Evolutionary conservation across 2,888 invertebrate species (phyloP).

Genomic region (Sarcophaga rosellei): DNA sequence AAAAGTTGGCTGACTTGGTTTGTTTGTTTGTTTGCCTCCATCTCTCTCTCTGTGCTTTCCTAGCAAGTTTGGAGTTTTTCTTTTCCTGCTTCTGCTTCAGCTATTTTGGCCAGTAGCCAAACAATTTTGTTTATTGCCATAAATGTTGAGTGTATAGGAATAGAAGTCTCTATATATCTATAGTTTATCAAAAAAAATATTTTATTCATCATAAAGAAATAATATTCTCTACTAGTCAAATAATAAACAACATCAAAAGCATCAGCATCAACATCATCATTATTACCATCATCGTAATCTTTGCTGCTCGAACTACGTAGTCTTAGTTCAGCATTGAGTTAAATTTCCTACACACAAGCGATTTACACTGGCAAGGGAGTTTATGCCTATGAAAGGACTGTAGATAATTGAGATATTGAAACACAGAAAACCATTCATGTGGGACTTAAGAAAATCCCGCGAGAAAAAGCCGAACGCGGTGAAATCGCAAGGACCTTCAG

Average conservation of each 20-base stretch:
- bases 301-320: too few species aligned
- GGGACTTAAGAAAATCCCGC: too few species aligned
- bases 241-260: constrained; percentile 30
- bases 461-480: too few species aligned
- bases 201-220: constrained; percentile 41
- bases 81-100: constrained; percentile 2
- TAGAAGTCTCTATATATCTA: constrained; percentile 17
- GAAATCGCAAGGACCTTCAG: too few species aligned
- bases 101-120: constrained; percentile 63
- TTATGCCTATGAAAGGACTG: neutral
- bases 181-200: constrained; percentile 46
- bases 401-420: neutral
- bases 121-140: constrained; percentile 65
- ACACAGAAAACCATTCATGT: too few species aligned
- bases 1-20: neutral
- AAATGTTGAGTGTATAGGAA: constrained; percentile 14
- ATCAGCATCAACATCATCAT: constrained; percentile 19
- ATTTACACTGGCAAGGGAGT: constrained; percentile 12
- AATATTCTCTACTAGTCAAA: constrained; percentile 40
- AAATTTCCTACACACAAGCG: neutral
- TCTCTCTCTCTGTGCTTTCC: neutral
- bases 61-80: neutral
- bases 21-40: neutral
- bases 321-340: neutral
- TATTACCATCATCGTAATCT: constrained; percentile 15